Percentiles rank a stretch among this genome's conserved stretches.
These are phyloP conservation scores for Oncorhynchus kisutch DNA, from an alignment of 2,113 vertebrate genomes.

Conservation along the genomic window DNA sequence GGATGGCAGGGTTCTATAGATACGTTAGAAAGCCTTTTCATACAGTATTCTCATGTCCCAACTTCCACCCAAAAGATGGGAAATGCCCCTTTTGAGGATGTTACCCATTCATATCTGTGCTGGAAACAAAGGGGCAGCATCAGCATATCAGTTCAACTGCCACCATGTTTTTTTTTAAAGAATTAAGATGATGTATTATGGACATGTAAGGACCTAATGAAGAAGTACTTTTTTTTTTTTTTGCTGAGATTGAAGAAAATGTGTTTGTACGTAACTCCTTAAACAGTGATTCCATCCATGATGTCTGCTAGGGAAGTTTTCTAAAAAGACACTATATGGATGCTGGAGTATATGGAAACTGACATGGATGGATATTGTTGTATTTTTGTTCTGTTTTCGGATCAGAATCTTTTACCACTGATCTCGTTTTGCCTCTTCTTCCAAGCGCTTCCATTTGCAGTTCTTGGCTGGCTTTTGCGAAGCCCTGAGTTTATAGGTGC, in stretches of 20 bases:
- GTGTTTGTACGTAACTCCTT: slow-evolving; percentile 25
- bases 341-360: slow-evolving; percentile 53
- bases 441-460: slow-evolving; percentile 63
- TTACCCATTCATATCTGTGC: slow-evolving; percentile 1
- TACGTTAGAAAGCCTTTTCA: slow-evolving; percentile 10
- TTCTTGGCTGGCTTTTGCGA: slow-evolving; percentile 57
- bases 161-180: slow-evolving; percentile 21
- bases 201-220: slow-evolving; percentile 39
- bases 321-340: slow-evolving; percentile 53
- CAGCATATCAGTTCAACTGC: slow-evolving; percentile 50
- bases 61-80: slow-evolving; percentile 56
- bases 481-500: slow-evolving; percentile 27
- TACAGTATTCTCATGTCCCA: slow-evolving; percentile 48
- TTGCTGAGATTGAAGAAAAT: slow-evolving; percentile 34
- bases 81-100: slow-evolving; percentile 1
- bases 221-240: slow-evolving; percentile 3
- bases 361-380: slow-evolving; percentile 55
- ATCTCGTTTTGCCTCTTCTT: slow-evolving; percentile 31
- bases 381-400: slow-evolving; percentile 35
- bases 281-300: slow-evolving; percentile 48
- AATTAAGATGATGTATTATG: slow-evolving; percentile 47
- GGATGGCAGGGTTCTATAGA: slow-evolving; percentile 9
- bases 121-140: slow-evolving; percentile 37
- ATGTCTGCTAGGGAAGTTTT: slow-evolving; percentile 28
- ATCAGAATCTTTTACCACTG: slow-evolving; percentile 40